These are phyloP conservation scores for Cacatua alba DNA, from an alignment of 2,113 vertebrate species.

Conservation along the genomic window DNA sequence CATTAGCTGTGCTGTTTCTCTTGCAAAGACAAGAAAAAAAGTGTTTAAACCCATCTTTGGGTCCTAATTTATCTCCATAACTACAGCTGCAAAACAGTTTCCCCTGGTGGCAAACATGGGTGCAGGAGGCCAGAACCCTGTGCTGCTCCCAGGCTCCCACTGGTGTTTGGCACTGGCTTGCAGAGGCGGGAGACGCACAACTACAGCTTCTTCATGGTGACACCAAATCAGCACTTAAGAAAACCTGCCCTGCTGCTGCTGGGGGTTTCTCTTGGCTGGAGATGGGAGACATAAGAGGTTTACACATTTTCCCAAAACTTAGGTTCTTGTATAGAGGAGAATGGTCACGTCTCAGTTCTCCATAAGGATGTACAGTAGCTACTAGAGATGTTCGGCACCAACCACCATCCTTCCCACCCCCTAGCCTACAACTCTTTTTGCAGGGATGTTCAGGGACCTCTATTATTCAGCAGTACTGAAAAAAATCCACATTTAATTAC, in stretches of 20 bases:
- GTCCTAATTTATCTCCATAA: not conserved
- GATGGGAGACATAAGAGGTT: fast-evolving
- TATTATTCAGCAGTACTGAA: not conserved
- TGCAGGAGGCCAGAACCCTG: not conserved
- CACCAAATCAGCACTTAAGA: not conserved
- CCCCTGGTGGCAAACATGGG: not conserved
- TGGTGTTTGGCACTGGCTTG: not conserved
- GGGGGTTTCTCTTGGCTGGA: not conserved
- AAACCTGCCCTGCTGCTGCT: not conserved
- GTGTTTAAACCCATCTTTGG: not conserved
- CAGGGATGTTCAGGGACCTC: not conserved
- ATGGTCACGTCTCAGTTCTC: not conserved
- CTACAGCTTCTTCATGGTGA: not conserved
- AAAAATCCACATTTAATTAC: not conserved
- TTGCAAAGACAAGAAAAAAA: not conserved
- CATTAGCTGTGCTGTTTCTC: not conserved
- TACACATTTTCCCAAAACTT: not conserved
- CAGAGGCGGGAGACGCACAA: fast-evolving
- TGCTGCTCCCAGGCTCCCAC: not conserved
- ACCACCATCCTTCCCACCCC: not conserved
- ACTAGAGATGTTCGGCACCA: not conserved
- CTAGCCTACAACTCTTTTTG: not conserved
- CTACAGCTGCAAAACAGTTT: not conserved
- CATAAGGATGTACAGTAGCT: not conserved
- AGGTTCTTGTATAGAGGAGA: fast-evolving